These are phyloP conservation scores for Eupithecia centaureata DNA, from an alignment of 2,888 invertebrate genomes.

Conservation along the genomic window DNA sequence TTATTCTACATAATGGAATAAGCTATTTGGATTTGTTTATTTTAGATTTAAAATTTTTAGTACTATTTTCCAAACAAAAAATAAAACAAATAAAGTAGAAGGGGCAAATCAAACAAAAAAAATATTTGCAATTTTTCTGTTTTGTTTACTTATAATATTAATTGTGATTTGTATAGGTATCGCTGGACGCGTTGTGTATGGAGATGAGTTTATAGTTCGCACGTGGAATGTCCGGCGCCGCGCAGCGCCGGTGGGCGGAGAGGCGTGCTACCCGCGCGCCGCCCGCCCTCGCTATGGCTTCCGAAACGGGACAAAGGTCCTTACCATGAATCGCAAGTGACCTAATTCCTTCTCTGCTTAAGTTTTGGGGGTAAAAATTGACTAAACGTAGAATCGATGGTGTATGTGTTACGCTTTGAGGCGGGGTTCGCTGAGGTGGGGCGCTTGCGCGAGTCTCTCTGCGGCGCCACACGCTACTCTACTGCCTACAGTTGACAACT, in stretches of 20 bases:
- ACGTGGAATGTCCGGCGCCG: neutral
- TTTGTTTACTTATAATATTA: no score
- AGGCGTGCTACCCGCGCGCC: conserved; percentile 14
- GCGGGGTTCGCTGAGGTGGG: conserved; percentile 44
- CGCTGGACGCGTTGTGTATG: neutral
- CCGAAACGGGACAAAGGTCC: conserved; percentile 18
- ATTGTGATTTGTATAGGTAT: neutral
- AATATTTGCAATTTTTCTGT: no score
- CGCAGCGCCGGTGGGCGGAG: neutral
- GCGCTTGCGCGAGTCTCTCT: conserved; percentile 61
- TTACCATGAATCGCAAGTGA: conserved; percentile 47
- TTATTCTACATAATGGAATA: no score
- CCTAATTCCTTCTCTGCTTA: conserved; percentile 54
- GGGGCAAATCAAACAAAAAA: no score
- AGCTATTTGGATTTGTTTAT: no score
- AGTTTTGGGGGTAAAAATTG: conserved; percentile 61
- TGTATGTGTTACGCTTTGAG: conserved; percentile 51
- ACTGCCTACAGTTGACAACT: conserved; percentile 39
- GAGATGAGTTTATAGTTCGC: neutral
- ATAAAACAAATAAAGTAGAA: no score
- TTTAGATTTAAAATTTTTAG: no score
- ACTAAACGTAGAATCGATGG: conserved; percentile 67
- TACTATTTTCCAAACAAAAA: no score
- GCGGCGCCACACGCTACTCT: conserved; percentile 27
- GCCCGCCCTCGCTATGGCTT: conserved; percentile 25